Percentiles rank a stretch among this genome's conserved stretches.
Conservation (phyloP, 2,797 vertebrate genomes). For the Erethizon dorsatum region DNA sequence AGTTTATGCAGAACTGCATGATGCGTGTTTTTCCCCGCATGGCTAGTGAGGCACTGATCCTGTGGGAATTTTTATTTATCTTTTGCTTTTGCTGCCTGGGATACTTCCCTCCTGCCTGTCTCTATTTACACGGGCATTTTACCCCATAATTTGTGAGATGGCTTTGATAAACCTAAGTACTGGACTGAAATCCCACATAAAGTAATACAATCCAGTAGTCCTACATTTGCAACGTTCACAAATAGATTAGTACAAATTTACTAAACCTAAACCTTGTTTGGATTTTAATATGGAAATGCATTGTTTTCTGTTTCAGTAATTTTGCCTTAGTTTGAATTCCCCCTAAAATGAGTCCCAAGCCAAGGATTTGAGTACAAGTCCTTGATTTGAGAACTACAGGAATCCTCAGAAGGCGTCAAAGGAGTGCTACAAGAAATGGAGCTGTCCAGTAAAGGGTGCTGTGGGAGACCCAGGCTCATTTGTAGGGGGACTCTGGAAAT, state of each 20-base stretch:
- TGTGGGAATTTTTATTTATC: neutral
- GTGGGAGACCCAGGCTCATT: neutral
- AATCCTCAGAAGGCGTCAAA: too few species aligned
- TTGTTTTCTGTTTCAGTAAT: neutral
- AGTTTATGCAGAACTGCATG: fast-evolving
- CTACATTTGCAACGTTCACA: neutral
- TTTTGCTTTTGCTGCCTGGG: neutral
- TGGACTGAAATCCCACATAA: neutral
- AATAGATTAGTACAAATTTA: neutral
- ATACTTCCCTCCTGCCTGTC: neutral
- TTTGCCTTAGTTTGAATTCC: neutral
- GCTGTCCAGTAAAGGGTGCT: fast-evolving
- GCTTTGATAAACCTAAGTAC: neutral
- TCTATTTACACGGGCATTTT: neutral
- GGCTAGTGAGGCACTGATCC: fast-evolving
- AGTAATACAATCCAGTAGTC: neutral
- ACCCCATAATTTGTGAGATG: neutral
- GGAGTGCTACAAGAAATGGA: neutral
- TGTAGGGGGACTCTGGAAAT: neutral
- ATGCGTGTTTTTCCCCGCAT: fast-evolving
- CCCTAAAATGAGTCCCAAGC: neutral
- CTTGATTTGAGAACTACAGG: neutral
- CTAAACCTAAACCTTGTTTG: neutral
- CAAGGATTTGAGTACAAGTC: neutral
- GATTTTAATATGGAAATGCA: neutral